Evolutionary conservation across 2,113 vertebrate species (phyloP).

Genomic region (Podilymbus podiceps): DNA sequence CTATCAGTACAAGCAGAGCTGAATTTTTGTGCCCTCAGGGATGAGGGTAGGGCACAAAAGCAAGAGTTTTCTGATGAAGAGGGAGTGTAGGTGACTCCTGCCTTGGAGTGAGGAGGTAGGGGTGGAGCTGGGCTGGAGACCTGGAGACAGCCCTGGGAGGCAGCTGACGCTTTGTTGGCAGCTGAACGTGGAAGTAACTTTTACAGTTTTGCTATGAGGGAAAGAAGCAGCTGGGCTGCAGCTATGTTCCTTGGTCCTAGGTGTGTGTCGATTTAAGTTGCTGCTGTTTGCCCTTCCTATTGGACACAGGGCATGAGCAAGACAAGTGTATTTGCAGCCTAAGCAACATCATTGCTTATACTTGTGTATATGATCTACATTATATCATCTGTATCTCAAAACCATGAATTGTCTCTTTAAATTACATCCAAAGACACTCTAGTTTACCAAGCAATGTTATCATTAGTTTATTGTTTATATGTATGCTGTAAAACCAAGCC

Average conservation of each 20-base stretch:
- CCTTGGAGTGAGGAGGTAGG: background rate
- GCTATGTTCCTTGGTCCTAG: background rate
- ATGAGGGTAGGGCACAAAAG: background rate
- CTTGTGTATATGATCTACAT: background rate
- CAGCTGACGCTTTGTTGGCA: background rate
- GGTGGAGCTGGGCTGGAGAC: background rate
- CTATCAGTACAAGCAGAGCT: background rate
- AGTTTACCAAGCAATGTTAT: background rate
- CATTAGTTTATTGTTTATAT: background rate
- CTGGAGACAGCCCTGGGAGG: background rate
- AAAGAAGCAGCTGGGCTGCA: background rate
- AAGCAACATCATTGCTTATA: background rate
- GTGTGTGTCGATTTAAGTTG: accelerated
- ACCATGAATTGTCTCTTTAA: background rate
- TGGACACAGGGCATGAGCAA: background rate
- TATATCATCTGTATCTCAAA: background rate
- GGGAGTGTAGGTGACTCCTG: background rate
- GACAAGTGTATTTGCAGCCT: background rate
- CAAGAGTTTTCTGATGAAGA: background rate
- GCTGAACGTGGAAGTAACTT: accelerated
- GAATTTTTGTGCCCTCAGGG: background rate
- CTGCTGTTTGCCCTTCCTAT: background rate
- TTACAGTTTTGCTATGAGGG: background rate
- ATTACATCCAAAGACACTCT: background rate
- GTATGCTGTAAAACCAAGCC: background rate